Percentiles rank a stretch among this genome's conserved stretches.
phyloP scores from a whole-genome alignment of 92 coral and sea anemone genomes.

The Bergia sp. region DNA sequence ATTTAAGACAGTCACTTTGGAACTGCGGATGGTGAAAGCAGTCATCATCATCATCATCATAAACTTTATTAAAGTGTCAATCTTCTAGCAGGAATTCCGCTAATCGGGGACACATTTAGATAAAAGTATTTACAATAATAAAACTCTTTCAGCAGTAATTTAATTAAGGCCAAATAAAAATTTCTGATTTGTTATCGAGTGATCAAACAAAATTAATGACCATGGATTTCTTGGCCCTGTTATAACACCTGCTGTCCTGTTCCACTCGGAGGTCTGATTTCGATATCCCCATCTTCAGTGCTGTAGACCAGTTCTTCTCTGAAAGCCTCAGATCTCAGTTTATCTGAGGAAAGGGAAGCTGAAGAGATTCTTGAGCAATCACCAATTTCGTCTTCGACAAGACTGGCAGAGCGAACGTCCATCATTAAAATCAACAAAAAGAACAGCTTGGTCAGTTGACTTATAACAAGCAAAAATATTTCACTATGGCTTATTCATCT shows the following conservation, averaged over 20 bases:
- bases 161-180: too few species aligned
- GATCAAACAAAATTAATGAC: neutral
- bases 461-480: neutral
- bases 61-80: too few species aligned
- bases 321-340: slow-evolving; percentile 50
- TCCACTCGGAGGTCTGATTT: slow-evolving; percentile 83
- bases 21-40: too few species aligned
- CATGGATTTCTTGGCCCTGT: neutral
- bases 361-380: slow-evolving; percentile 33
- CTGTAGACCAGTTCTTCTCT: slow-evolving; percentile 49
- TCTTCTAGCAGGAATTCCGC: too few species aligned
- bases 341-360: slow-evolving; percentile 45
- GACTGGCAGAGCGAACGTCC: neutral
- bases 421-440: too few species aligned
- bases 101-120: too few species aligned
- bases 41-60: too few species aligned
- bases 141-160: too few species aligned
- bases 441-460: neutral
- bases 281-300: slow-evolving; percentile 52
- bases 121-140: too few species aligned
- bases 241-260: slow-evolving; percentile 76
- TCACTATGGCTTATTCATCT: neutral
- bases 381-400: neutral
- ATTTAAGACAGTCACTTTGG: too few species aligned
- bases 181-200: neutral